Conservation (phyloP, 1,140 invertebrate genomes). For the Ceratina japonica region DNA sequence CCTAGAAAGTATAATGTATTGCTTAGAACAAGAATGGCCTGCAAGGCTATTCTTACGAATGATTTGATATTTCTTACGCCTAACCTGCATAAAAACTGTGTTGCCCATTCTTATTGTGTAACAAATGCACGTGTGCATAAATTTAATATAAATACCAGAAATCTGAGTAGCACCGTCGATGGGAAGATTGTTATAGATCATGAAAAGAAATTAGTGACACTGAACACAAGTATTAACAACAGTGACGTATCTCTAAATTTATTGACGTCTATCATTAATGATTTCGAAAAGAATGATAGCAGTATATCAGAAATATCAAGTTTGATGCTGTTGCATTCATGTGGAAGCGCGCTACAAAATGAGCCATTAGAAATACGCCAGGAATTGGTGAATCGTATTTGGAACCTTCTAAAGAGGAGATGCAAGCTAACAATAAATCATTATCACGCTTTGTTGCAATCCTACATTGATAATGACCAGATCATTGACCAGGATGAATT, state of each 20-base stretch:
- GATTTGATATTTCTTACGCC: background rate
- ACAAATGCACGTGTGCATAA: background rate
- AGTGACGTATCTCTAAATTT: background rate
- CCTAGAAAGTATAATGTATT: background rate
- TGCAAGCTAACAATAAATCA: constrained; percentile 34
- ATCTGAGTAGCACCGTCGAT: background rate
- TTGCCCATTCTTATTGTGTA: background rate
- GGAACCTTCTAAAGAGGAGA: constrained; percentile 41
- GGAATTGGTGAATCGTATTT: constrained; percentile 44
- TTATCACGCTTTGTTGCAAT: constrained; percentile 56
- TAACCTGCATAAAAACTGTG: background rate
- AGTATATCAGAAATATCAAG: background rate
- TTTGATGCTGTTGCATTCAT: constrained; percentile 50
- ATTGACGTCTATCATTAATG: constrained; percentile 2
- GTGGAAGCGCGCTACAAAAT: constrained; percentile 42
- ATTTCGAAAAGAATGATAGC: background rate
- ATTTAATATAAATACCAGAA: background rate
- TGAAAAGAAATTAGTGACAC: constrained; percentile 20
- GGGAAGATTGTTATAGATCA: background rate
- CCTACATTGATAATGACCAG: constrained; percentile 45
- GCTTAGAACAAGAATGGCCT: background rate
- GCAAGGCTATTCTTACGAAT: background rate
- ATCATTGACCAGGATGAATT: constrained; percentile 45
- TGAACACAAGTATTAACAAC: constrained; percentile 13
- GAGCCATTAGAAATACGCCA: constrained; percentile 6